phyloP scores from a whole-genome alignment of 2,888 invertebrate genomes.

The Steinernema hermaphroditum region DNA sequence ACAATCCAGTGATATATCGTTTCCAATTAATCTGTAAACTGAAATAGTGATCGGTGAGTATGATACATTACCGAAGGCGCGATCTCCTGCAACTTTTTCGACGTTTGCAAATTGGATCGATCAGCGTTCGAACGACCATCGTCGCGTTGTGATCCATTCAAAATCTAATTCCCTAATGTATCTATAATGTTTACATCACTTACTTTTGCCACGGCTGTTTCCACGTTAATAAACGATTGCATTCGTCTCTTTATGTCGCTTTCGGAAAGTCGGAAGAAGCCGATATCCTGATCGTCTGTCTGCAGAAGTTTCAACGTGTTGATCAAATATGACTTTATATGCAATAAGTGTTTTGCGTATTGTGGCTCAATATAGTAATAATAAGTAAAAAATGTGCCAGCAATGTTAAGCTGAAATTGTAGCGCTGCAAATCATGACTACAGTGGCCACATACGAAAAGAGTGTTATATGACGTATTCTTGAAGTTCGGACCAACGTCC shows the following conservation, averaged over 20 bases:
- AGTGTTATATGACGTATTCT: conserved; percentile 37
- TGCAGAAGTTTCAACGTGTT: conserved; percentile 33
- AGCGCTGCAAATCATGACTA: neutral
- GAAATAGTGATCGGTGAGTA: too few relatives aligned
- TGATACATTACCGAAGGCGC: conserved; percentile 34
- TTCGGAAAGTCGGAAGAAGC: conserved; percentile 31
- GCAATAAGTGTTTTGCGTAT: conserved; percentile 24
- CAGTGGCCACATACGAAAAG: conserved; percentile 26
- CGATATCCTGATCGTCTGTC: conserved; percentile 27
- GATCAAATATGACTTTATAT: conserved; percentile 33
- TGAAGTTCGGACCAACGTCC: conserved; percentile 38
- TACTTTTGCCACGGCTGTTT: conserved; percentile 35
- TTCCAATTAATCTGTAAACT: conserved; percentile 40
- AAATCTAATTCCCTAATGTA: conserved; percentile 19
- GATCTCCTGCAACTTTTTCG: conserved; percentile 37
- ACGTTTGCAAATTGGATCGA: conserved; percentile 24
- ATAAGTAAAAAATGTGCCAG: conserved; percentile 37
- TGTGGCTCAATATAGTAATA: conserved; percentile 39
- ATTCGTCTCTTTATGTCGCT: conserved; percentile 38
- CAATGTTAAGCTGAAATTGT: conserved; percentile 35
- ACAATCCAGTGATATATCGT: conserved; percentile 32
- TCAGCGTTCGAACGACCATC: conserved; percentile 17
- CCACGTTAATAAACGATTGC: conserved; percentile 41
- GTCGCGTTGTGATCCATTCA: conserved; percentile 2
- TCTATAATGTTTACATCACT: neutral